These are phyloP conservation scores for Calidris pygmaea DNA, from an alignment of 2,113 vertebrate genomes.

Conservation along the genomic window DNA sequence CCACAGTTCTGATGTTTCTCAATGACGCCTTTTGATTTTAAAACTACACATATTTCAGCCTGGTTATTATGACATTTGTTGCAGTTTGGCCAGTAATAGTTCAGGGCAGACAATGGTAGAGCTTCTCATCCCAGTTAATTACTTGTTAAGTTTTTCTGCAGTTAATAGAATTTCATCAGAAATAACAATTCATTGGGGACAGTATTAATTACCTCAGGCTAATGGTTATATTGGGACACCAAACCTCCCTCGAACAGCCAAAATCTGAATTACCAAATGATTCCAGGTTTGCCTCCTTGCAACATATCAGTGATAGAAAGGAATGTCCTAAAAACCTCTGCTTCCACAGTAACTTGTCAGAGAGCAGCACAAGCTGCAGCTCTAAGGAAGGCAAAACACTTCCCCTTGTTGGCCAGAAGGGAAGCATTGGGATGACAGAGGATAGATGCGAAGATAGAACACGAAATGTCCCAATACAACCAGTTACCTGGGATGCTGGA, in stretches of 20 bases:
- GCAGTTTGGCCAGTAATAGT: background rate
- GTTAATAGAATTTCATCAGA: background rate
- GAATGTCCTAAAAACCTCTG: background rate
- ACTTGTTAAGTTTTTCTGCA: background rate
- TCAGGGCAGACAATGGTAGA: background rate
- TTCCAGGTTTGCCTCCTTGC: background rate
- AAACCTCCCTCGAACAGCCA: background rate
- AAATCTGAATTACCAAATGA: background rate
- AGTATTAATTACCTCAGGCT: background rate
- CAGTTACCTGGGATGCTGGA: background rate
- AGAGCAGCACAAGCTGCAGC: background rate
- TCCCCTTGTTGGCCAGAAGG: background rate
- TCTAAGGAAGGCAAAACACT: background rate
- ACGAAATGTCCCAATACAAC: background rate
- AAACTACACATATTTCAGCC: background rate
- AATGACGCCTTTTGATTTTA: background rate
- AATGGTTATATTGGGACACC: background rate
- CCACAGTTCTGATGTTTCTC: background rate
- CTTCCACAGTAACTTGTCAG: background rate
- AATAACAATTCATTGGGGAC: background rate
- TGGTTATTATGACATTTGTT: background rate
- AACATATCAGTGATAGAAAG: background rate
- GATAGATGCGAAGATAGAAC: background rate
- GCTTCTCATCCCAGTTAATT: background rate
- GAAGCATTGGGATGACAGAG: background rate